phyloP scores from a whole-genome alignment of 2,888 invertebrate genomes.

The Agriopis leucophaearia region DNA sequence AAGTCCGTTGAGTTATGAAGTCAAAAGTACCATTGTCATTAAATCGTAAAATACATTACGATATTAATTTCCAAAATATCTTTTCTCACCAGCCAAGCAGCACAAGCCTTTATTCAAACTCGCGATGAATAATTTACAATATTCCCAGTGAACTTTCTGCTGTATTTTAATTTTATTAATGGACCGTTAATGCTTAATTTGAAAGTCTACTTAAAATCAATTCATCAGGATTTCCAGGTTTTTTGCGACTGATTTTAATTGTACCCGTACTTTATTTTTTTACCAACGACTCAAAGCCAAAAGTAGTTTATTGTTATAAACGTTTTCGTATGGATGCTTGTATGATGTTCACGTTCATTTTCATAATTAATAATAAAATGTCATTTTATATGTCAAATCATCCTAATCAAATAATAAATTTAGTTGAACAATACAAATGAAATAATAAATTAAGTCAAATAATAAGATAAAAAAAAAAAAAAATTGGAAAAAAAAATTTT shows the following conservation, averaged over 20 bases:
- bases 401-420: too few relatives aligned
- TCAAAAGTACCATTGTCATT: not conserved
- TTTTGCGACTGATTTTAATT: not conserved
- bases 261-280: not conserved
- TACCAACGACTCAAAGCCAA: too few relatives aligned
- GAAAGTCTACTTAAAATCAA: conserved; percentile 26
- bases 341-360: too few relatives aligned
- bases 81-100: conserved; percentile 12
- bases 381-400: too few relatives aligned
- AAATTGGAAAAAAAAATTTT: too few relatives aligned
- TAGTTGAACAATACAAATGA: too few relatives aligned
- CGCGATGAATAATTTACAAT: conserved; percentile 28
- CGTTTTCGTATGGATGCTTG: too few relatives aligned
- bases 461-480: too few relatives aligned
- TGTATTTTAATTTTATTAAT: conserved; percentile 40
- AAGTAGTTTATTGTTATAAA: too few relatives aligned
- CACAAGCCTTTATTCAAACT: conserved; percentile 20
- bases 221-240: conserved; percentile 4
- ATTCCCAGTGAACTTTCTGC: conserved; percentile 24
- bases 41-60: not conserved
- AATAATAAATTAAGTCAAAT: too few relatives aligned
- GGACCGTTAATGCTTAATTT: conserved; percentile 33
- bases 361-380: too few relatives aligned
- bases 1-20: not conserved
- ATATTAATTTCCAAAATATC: conserved; percentile 10